Percentiles rank a stretch among this genome's conserved stretches.
These are phyloP conservation scores for Dryocosmus kuriphilus DNA, from an alignment of 2,888 invertebrate genomes.

Conservation along the genomic window DNA sequence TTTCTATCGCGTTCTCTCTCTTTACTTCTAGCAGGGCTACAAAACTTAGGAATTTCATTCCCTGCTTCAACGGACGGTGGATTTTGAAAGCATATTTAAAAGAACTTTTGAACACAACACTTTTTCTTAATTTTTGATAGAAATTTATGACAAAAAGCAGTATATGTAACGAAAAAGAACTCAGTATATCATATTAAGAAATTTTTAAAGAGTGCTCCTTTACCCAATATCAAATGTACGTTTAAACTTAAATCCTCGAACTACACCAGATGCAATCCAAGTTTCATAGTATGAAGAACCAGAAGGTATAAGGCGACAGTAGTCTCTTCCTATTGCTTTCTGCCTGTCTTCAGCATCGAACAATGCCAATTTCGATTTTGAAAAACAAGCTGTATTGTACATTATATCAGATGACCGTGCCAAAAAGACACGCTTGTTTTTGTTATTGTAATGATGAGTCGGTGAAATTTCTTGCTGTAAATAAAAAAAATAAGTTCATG, in stretches of 20 bases:
- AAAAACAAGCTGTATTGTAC: slow-evolving; percentile 43
- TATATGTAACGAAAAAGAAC: too few species aligned
- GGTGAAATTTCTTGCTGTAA: slow-evolving; percentile 16
- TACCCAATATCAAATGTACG: slow-evolving; percentile 52
- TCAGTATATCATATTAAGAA: too few species aligned
- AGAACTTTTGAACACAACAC: too few species aligned
- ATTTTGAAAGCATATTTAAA: too few species aligned
- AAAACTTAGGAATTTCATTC: too few species aligned
- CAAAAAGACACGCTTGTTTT: slow-evolving; percentile 32
- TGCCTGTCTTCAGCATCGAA: slow-evolving; percentile 53
- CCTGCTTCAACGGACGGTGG: too few species aligned
- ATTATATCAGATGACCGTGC: slow-evolving; percentile 10
- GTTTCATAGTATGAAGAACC: slow-evolving; percentile 45
- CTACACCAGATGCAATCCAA: slow-evolving; percentile 50
- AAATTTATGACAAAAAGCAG: too few species aligned
- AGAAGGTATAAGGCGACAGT: slow-evolving; percentile 46
- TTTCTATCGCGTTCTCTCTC: too few species aligned
- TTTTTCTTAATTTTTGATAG: too few species aligned
- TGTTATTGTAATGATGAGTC: background rate
- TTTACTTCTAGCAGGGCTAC: too few species aligned
- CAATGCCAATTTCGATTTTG: slow-evolving; percentile 40
- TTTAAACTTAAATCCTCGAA: slow-evolving; percentile 47
- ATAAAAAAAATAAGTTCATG: background rate
- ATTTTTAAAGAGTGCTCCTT: background rate
- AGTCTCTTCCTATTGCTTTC: slow-evolving; percentile 37